Percentiles rank a stretch among this genome's conserved stretches.
Evolutionary conservation across 2,888 invertebrate species (phyloP).

Genomic region (Phengaris arion): DNA sequence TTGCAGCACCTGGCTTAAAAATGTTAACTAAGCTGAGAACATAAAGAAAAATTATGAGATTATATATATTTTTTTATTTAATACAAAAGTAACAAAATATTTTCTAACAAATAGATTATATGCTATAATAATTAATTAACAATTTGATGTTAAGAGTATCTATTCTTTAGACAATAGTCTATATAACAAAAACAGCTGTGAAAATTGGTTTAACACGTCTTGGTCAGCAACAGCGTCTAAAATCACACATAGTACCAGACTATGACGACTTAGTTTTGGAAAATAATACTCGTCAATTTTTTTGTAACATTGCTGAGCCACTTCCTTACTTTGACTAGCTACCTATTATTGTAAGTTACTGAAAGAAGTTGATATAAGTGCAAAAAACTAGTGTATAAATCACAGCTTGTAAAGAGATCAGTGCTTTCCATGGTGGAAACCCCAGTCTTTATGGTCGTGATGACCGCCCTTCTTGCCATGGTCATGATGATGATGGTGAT

Average conservation of each 20-base stretch:
- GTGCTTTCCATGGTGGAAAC: constrained; percentile 72
- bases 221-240: neutral
- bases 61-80: neutral
- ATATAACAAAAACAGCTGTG: neutral
- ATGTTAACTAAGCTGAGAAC: too few species aligned
- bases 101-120: neutral
- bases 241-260: neutral
- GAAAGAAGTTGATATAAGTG: neutral
- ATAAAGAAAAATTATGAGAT: neutral
- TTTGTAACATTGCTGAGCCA: neutral
- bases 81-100: constrained; percentile 13
- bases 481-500: constrained; percentile 71
- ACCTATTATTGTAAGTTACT: neutral
- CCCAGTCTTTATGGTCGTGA: constrained; percentile 69
- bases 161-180: neutral
- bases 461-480: constrained; percentile 76
- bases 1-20: too few species aligned
- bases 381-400: constrained; percentile 45
- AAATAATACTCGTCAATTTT: neutral
- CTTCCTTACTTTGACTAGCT: constrained; percentile 1
- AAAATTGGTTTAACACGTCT: neutral
- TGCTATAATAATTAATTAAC: neutral
- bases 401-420: constrained; percentile 60
- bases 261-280: neutral
- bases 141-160: neutral